A percentile compares a stretch with the other conserved stretches of the same genome.
These are phyloP conservation scores for Clostera curtula DNA, from an alignment of 2,888 invertebrate species.

Conservation along the genomic window DNA sequence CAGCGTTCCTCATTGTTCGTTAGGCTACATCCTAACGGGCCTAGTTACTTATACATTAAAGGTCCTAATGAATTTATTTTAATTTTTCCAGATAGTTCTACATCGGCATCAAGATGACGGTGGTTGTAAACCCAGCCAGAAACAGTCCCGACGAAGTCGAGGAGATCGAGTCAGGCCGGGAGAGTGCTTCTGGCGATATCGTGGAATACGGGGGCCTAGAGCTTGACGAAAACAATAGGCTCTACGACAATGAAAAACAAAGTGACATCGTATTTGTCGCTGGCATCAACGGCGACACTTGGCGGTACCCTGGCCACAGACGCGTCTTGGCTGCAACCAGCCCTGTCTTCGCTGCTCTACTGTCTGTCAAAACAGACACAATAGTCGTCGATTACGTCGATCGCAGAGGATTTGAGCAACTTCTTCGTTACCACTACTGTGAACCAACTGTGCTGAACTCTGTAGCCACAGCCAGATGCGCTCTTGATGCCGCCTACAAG, in stretches of 20 bases:
- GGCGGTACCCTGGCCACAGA: slow-evolving; percentile 81
- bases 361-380: slow-evolving; percentile 54
- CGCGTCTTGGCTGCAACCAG: slow-evolving; percentile 77
- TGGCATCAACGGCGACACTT: slow-evolving; percentile 77
- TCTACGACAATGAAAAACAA: slow-evolving; percentile 71
- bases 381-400: slow-evolving; percentile 76
- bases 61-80: slow-evolving; percentile 8
- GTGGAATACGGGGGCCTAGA: slow-evolving; percentile 26
- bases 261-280: slow-evolving; percentile 79
- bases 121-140: slow-evolving; percentile 63
- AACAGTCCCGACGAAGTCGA: slow-evolving; percentile 43
- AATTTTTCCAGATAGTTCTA: slow-evolving; percentile 41
- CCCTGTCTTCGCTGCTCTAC: slow-evolving; percentile 78
- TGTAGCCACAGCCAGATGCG: slow-evolving; percentile 78
- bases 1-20: background rate
- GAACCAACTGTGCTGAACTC: slow-evolving; percentile 77
- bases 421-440: slow-evolving; percentile 79
- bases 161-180: slow-evolving; percentile 37
- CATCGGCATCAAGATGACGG: slow-evolving; percentile 46
- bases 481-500: slow-evolving; percentile 83
- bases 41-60: too few relatives aligned
- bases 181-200: slow-evolving; percentile 9
- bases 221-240: slow-evolving; percentile 41
- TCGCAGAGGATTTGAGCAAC: slow-evolving; percentile 79
- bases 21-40: too few relatives aligned